Evolutionary conservation across 2,113 vertebrate species (phyloP).

Genomic region (Spilogale gracilis): DNA sequence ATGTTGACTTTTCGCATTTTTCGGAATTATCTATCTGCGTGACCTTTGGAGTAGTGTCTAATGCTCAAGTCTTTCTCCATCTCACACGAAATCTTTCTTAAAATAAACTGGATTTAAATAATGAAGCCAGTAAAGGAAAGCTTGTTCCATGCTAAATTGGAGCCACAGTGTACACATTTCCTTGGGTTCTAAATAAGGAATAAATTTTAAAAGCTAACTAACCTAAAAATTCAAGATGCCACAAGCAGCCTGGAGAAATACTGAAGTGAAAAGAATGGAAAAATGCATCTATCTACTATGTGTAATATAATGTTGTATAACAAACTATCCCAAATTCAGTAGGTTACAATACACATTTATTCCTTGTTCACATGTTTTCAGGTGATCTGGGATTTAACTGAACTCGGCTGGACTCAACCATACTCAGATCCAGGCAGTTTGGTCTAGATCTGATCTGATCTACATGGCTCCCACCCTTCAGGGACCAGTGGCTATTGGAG

Average conservation of each 20-base stretch:
- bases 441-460: background rate
- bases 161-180: background rate
- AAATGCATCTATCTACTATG: background rate
- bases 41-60: background rate
- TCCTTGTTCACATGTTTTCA: background rate
- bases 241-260: background rate
- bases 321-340: background rate
- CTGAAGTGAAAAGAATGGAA: background rate
- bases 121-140: background rate
- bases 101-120: slow-evolving; percentile 16
- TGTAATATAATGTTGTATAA: background rate
- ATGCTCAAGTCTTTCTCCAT: background rate
- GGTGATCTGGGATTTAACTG: background rate
- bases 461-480: background rate
- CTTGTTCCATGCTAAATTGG: background rate
- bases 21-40: background rate
- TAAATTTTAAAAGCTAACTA: slow-evolving; percentile 11
- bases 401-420: background rate
- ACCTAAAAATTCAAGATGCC: background rate
- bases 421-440: background rate
- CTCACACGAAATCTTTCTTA: background rate
- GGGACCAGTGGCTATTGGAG: background rate
- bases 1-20: background rate
- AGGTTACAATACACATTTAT: background rate
- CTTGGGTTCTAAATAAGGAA: background rate